Conservation (phyloP, 2,113 vertebrate genomes). For the Deroptyus accipitrinus region DNA sequence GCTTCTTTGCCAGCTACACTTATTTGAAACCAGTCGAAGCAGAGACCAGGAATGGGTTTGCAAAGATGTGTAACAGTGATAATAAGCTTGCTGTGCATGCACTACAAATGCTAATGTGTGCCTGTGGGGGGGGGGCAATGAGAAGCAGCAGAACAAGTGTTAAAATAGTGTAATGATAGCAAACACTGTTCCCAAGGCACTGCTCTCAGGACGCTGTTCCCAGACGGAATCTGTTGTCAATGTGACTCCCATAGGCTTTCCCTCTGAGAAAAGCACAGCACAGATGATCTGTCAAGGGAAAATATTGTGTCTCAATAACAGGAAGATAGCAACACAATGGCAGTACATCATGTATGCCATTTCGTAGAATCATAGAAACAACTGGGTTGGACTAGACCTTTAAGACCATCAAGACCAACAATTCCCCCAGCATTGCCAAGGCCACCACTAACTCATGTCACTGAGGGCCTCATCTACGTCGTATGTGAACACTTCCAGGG, state of each 20-base stretch:
- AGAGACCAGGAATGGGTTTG: not conserved
- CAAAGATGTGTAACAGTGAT: not conserved
- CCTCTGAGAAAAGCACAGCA: not conserved
- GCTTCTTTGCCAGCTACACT: fast-evolving
- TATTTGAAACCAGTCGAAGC: not conserved
- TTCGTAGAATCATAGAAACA: not conserved
- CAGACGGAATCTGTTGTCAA: not conserved
- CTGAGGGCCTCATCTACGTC: not conserved
- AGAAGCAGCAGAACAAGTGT: not conserved
- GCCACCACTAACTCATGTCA: not conserved
- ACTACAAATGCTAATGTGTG: not conserved
- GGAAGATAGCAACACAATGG: not conserved
- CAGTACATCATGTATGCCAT: not conserved
- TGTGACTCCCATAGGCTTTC: not conserved
- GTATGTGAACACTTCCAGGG: not conserved
- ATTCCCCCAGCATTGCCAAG: not conserved
- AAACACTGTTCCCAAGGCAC: not conserved
- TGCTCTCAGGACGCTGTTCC: not conserved
- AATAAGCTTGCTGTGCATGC: not conserved
- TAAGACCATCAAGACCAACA: not conserved
- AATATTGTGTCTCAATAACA: not conserved
- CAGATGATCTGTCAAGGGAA: not conserved
- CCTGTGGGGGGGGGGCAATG: not conserved
- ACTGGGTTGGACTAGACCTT: not conserved
- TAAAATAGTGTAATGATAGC: not conserved